These are phyloP conservation scores for Rhynchomys soricoides DNA, from an alignment of 2,113 vertebrate species.

Conservation along the genomic window DNA sequence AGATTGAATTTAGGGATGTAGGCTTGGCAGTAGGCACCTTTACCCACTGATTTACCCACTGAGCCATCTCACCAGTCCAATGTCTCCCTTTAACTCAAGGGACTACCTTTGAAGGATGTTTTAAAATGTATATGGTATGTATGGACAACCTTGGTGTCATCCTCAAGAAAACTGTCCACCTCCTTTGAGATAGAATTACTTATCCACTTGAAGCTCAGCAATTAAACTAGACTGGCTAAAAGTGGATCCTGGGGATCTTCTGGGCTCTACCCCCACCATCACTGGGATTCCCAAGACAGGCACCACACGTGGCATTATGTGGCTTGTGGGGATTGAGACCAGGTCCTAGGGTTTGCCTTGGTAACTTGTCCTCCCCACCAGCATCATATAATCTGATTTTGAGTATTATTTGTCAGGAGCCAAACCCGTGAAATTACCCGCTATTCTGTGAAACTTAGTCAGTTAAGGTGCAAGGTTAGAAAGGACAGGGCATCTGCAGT, in stretches of 20 bases:
- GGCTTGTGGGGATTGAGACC: not conserved
- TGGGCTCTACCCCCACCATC: not conserved
- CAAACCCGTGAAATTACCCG: too few relatives aligned
- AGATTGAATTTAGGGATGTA: not conserved
- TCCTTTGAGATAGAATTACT: not conserved
- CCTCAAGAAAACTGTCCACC: not conserved
- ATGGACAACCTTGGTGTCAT: not conserved
- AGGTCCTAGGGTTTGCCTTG: not conserved
- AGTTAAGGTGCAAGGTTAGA: too few relatives aligned
- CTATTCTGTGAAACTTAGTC: too few relatives aligned
- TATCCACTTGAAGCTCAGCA: not conserved
- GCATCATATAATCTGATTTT: slow-evolving; percentile 31
- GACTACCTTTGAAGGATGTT: not conserved
- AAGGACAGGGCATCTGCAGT: too few relatives aligned
- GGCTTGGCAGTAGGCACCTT: not conserved
- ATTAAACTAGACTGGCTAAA: not conserved
- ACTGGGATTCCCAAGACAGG: not conserved
- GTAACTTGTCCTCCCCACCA: not conserved
- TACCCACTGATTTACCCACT: not conserved
- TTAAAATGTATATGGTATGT: not conserved
- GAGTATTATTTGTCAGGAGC: too few relatives aligned
- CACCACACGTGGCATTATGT: not conserved
- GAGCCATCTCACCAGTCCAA: too few relatives aligned
- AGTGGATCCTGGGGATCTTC: not conserved
- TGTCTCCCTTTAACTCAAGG: not conserved